These are phyloP conservation scores for Chloroclystis v-ata DNA, from an alignment of 2,888 invertebrate species.

Conservation along the genomic window DNA sequence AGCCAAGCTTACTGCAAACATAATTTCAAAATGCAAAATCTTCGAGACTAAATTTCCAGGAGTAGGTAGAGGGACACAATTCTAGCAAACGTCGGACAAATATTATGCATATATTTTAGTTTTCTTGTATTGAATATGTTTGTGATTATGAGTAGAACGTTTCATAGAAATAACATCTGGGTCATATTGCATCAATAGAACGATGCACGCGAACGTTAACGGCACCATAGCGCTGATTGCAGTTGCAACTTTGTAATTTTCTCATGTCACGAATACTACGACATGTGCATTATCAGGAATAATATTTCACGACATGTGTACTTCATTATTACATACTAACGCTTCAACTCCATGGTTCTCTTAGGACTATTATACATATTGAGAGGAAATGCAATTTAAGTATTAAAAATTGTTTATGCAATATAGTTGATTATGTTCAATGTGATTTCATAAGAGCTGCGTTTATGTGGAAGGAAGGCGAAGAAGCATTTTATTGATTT, in stretches of 20 bases:
- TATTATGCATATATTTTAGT: not conserved
- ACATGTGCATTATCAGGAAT: constrained; percentile 32
- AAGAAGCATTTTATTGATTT: constrained; percentile 6
- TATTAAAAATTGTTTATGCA: no score
- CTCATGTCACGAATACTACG: constrained; percentile 47
- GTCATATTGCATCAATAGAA: constrained; percentile 68
- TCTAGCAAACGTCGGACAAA: not conserved
- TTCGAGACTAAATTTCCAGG: no score
- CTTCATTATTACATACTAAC: not conserved
- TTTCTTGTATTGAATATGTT: constrained; percentile 7
- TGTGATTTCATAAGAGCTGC: constrained; percentile 6
- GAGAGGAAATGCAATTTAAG: no score
- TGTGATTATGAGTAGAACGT: constrained; percentile 35
- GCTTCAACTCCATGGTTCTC: no score
- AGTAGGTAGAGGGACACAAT: no score
- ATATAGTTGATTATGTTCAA: no score
- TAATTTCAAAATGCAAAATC: constrained; percentile 21
- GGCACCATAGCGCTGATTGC: constrained; percentile 60
- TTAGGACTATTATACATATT: no score
- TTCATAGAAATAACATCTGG: constrained; percentile 63
- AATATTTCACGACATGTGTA: constrained; percentile 24
- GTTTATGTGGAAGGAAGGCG: constrained; percentile 20
- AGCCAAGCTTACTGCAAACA: constrained; percentile 30
- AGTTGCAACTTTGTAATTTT: constrained; percentile 58
- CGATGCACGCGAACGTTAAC: constrained; percentile 62